Evolutionary conservation across 2,113 vertebrate genomes (phyloP).

Genomic region (Rafetus swinhoei): DNA sequence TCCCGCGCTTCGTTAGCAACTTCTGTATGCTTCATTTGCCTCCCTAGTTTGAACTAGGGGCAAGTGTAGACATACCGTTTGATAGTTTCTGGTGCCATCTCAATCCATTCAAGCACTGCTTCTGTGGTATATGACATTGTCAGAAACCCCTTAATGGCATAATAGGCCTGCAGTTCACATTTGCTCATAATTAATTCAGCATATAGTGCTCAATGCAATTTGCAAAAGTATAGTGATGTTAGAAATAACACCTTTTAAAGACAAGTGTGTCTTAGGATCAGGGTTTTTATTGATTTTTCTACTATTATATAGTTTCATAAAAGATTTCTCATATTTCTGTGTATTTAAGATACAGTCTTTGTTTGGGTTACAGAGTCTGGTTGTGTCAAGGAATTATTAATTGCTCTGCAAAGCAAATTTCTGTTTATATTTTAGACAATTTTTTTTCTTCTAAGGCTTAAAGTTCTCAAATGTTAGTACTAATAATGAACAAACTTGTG

Average conservation of each 20-base stretch:
- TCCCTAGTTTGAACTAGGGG: too few relatives aligned
- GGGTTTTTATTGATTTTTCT: background rate
- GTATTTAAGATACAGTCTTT: background rate
- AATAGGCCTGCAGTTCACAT: constrained; percentile 36
- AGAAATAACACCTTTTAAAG: constrained; percentile 36
- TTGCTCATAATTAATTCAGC: constrained; percentile 35
- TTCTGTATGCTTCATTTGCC: too few relatives aligned
- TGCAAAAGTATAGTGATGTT: background rate
- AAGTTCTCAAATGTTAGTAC: background rate
- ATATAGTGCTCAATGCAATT: constrained; percentile 20
- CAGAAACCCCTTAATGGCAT: constrained; percentile 33
- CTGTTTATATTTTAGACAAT: background rate
- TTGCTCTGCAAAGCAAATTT: constrained; percentile 9
- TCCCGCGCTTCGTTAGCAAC: too few relatives aligned
- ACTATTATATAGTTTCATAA: background rate
- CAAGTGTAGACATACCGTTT: too few relatives aligned
- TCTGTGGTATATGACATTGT: constrained; percentile 41
- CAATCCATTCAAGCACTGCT: constrained; percentile 29
- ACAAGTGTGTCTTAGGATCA: background rate
- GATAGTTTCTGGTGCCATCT: constrained; percentile 61
- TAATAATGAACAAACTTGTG: background rate
- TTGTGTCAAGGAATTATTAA: background rate
- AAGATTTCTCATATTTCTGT: background rate
- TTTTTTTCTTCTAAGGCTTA: constrained; percentile 12
- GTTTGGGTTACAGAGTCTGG: background rate